Evolutionary conservation across 2,797 vertebrate species (phyloP).

Genomic region (Mastacembelus armatus): DNA sequence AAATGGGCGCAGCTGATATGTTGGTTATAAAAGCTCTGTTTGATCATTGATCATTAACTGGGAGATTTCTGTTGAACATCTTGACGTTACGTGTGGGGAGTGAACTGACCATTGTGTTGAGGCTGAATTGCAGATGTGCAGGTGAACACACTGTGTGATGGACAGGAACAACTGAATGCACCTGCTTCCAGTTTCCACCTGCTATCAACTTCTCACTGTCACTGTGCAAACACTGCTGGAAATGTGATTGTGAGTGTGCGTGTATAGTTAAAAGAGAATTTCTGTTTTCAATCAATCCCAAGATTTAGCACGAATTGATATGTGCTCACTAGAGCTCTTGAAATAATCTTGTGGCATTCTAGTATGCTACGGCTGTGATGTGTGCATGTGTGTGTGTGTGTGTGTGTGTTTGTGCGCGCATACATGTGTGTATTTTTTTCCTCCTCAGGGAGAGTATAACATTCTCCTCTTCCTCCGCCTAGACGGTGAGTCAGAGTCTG

Average conservation of each 20-base stretch:
- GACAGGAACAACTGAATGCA: conserved; percentile 70
- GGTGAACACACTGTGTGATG: conserved; percentile 70
- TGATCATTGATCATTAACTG: conserved; percentile 77
- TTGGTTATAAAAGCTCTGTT: conserved; percentile 40
- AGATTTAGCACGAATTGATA: conserved; percentile 16
- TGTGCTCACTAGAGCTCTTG: background rate
- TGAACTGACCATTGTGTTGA: conserved; percentile 44
- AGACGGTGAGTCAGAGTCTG: conserved; percentile 82
- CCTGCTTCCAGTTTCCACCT: conserved; percentile 81
- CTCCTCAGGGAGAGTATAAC: conserved; percentile 50
- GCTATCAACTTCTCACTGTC: conserved; percentile 58
- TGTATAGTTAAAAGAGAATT: conserved; percentile 27
- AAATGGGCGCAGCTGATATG: conserved; percentile 1
- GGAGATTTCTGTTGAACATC: conserved; percentile 31
- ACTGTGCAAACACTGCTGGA: conserved; percentile 70
- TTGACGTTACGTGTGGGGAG: conserved; percentile 8
- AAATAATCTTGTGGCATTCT: conserved; percentile 29
- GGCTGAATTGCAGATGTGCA: conserved; percentile 65
- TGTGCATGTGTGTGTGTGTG: too few species aligned
- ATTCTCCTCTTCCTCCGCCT: conserved; percentile 52
- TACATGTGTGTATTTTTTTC: conserved; percentile 32
- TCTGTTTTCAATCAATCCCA: conserved; percentile 45
- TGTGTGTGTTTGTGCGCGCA: conserved; percentile 26
- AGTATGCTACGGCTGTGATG: conserved; percentile 4
- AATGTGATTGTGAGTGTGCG: conserved; percentile 14